A percentile compares a stretch with the other conserved stretches of the same genome.
These are phyloP conservation scores for Heliconius melpomene DNA, from an alignment of 1,140 invertebrate genomes.

Conservation along the genomic window DNA sequence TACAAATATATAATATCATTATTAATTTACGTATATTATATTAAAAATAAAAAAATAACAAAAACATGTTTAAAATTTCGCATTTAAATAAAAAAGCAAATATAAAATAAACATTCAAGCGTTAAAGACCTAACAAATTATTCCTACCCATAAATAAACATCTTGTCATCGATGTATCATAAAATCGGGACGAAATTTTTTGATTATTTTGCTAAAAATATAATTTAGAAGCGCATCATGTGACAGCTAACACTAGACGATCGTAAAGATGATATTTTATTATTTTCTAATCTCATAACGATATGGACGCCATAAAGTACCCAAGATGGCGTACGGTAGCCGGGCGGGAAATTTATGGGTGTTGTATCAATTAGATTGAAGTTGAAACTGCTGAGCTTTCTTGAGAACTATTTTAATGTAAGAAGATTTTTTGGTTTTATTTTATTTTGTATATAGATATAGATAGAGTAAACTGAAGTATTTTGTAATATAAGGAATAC, in stretches of 20 bases:
- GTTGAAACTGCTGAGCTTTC: constrained; percentile 40
- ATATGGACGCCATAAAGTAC: constrained; percentile 44
- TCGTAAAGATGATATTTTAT: constrained; percentile 48
- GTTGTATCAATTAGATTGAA: constrained; percentile 50
- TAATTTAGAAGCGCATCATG: constrained; percentile 28
- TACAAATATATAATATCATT: constrained; percentile 25
- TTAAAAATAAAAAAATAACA: too few species aligned
- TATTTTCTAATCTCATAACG: constrained; percentile 54
- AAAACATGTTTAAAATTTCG: too few species aligned
- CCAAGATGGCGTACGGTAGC: constrained; percentile 49
- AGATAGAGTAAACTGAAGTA: background rate
- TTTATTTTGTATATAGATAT: background rate
- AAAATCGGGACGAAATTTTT: constrained; percentile 36
- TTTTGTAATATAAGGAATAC: background rate
- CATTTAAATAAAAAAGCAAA: constrained; percentile 46
- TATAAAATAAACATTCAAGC: constrained; percentile 56
- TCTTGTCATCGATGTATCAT: constrained; percentile 43
- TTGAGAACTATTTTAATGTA: constrained; percentile 34
- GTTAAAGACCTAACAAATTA: constrained; percentile 27
- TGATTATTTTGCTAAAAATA: constrained; percentile 33
- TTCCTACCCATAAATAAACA: constrained; percentile 25
- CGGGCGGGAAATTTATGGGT: constrained; percentile 44
- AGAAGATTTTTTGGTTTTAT: background rate
- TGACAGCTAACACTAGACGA: constrained; percentile 43
- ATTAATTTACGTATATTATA: background rate